Percentiles rank a stretch among this genome's conserved stretches.
phyloP scores from a whole-genome alignment of 2,797 vertebrate species.

The Enteromius afrohamiltoni region DNA sequence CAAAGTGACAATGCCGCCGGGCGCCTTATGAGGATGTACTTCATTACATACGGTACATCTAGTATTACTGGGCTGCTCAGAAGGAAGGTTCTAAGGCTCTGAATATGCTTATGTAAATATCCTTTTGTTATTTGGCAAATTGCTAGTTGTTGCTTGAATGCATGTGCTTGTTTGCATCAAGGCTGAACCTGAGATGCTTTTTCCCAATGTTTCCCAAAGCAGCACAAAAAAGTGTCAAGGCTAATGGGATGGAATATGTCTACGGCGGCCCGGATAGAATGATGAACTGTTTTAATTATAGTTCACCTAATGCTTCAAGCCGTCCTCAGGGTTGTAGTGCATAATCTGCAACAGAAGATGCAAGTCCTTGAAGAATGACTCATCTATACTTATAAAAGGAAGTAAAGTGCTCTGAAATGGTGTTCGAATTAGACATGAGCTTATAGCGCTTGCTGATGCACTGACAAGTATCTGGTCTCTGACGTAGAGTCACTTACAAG shows the following conservation, averaged over 20 bases:
- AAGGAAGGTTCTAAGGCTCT: slow-evolving; percentile 25
- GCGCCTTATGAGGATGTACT: slow-evolving; percentile 71
- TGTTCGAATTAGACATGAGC: slow-evolving; percentile 31
- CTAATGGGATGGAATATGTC: slow-evolving; percentile 16
- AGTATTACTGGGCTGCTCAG: slow-evolving; percentile 57
- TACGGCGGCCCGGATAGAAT: background rate
- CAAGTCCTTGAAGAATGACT: slow-evolving; percentile 46
- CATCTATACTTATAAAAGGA: slow-evolving; percentile 20
- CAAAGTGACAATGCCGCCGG: slow-evolving; percentile 69
- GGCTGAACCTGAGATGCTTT: background rate
- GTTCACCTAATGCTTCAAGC: background rate
- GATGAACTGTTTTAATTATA: slow-evolving; percentile 36
- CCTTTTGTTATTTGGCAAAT: slow-evolving; percentile 53
- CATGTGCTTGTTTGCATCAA: slow-evolving; percentile 9
- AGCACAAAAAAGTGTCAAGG: slow-evolving; percentile 2
- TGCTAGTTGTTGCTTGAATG: slow-evolving; percentile 39
- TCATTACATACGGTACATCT: slow-evolving; percentile 70
- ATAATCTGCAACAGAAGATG: slow-evolving; percentile 16
- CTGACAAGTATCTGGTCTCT: slow-evolving; percentile 23
- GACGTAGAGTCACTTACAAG: slow-evolving; percentile 26
- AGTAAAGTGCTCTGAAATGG: slow-evolving; percentile 42
- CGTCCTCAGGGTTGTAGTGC: slow-evolving; percentile 1
- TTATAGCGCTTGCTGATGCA: slow-evolving; percentile 19
- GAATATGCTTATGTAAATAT: slow-evolving; percentile 5
- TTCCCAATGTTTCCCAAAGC: background rate